A percentile compares a stretch with the other conserved stretches of the same genome.
Evolutionary conservation across 2,113 vertebrate species (phyloP).

Genomic region (Xiphophorus hellerii): DNA sequence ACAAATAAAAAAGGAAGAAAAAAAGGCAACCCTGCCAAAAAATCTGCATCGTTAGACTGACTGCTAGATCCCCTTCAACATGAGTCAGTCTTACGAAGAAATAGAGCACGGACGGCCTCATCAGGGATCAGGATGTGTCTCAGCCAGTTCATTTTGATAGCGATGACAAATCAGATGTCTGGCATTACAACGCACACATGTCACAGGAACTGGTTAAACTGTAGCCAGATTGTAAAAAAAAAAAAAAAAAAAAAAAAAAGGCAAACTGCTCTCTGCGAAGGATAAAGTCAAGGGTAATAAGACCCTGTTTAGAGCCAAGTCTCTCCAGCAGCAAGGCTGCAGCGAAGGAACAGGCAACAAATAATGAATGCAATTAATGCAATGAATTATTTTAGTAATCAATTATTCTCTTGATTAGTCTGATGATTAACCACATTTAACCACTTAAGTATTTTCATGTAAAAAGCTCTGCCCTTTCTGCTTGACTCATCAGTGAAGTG

Average conservation of each 20-base stretch:
- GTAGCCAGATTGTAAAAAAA: conserved; percentile 33
- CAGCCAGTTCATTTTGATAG: conserved; percentile 36
- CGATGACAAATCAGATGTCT: conserved; percentile 62
- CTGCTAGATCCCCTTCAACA: conserved; percentile 23
- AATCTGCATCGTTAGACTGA: conserved; percentile 17
- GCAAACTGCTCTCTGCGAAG: conserved; percentile 30
- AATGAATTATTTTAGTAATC: too few species aligned
- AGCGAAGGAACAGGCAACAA: conserved; percentile 12
- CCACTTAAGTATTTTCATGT: too few species aligned
- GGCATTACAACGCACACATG: conserved; percentile 39
- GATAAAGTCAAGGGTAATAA: conserved; percentile 42
- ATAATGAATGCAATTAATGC: neutral
- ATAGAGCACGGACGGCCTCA: conserved; percentile 35
- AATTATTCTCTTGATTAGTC: too few species aligned
- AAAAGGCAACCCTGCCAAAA: conserved; percentile 23
- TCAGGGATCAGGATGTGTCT: conserved; percentile 54
- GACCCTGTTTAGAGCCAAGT: conserved; percentile 20
- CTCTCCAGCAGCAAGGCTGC: conserved; percentile 23
- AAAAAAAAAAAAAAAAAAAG: neutral
- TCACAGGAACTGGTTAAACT: conserved; percentile 55
- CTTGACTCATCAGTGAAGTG: too few species aligned
- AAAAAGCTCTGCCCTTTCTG: too few species aligned
- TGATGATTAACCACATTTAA: too few species aligned
- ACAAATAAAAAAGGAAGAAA: conserved; percentile 8
- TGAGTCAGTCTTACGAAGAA: conserved; percentile 51